phyloP scores from a whole-genome alignment of 2,797 vertebrate species.

The Kryptolebias ocellatus region DNA sequence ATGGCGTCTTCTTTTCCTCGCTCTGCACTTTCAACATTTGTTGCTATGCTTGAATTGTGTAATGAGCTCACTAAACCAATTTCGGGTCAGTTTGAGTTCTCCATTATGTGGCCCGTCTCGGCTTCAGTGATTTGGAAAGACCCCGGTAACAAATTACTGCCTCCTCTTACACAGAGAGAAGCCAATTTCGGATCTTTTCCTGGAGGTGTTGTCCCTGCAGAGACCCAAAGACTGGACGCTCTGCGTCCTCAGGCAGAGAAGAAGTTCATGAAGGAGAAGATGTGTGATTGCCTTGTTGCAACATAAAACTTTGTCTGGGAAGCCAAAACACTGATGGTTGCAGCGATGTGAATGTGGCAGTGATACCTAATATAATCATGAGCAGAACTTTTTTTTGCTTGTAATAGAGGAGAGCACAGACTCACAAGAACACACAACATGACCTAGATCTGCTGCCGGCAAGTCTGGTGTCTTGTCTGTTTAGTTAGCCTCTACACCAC shows the following conservation, averaged over 20 bases:
- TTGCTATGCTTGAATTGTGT: slow-evolving; percentile 42
- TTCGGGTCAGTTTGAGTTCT: slow-evolving; percentile 34
- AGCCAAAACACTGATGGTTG: slow-evolving; percentile 19
- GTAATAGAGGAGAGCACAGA: not conserved
- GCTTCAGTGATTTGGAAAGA: slow-evolving; percentile 38
- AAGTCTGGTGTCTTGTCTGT: not conserved
- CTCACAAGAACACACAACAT: not conserved
- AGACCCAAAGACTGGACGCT: slow-evolving; percentile 16
- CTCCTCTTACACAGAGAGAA: slow-evolving; percentile 25
- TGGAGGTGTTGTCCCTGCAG: slow-evolving; percentile 11
- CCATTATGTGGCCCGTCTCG: slow-evolving; percentile 22
- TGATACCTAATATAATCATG: slow-evolving; percentile 6
- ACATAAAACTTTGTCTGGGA: slow-evolving; percentile 13
- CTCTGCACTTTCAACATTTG: slow-evolving; percentile 55
- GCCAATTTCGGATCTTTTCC: slow-evolving; percentile 30
- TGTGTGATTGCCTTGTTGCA: slow-evolving; percentile 5
- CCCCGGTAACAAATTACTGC: slow-evolving; percentile 11
- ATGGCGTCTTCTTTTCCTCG: slow-evolving; percentile 65
- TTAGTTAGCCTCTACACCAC: not conserved
- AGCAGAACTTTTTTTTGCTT: slow-evolving; percentile 1
- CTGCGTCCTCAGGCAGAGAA: slow-evolving; percentile 7
- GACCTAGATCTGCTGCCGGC: not conserved
- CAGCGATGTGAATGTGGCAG: not conserved
- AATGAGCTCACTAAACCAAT: slow-evolving; percentile 40
- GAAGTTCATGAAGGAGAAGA: slow-evolving; percentile 1